A percentile compares a stretch with the other conserved stretches of the same genome.
Evolutionary conservation across 2,113 vertebrate genomes (phyloP).

Genomic region (Cisticola juncidis): DNA sequence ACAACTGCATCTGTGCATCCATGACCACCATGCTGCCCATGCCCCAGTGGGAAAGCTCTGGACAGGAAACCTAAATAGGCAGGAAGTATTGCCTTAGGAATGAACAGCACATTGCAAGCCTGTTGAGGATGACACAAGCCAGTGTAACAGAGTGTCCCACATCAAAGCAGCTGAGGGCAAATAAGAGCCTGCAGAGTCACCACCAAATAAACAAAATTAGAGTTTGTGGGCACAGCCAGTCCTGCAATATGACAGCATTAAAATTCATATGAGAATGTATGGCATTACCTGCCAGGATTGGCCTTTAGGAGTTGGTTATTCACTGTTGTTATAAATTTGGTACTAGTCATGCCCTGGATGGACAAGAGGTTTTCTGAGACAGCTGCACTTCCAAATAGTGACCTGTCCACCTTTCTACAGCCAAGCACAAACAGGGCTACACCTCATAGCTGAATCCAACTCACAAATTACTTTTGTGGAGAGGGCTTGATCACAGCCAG

Average conservation of each 20-base stretch:
- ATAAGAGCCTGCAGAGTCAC: not conserved
- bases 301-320: not conserved
- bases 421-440: not conserved
- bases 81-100: not conserved
- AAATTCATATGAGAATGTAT: not conserved
- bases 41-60: not conserved
- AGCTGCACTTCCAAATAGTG: not conserved
- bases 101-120: not conserved
- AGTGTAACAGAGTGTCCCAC: not conserved
- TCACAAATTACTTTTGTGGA: not conserved
- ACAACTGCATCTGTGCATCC: not conserved
- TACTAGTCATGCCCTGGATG: not conserved
- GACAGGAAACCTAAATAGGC: not conserved
- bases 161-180: not conserved
- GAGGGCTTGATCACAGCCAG: not conserved
- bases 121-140: fast-evolving
- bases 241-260: not conserved
- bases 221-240: not conserved
- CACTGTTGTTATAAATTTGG: not conserved
- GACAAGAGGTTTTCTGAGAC: not conserved
- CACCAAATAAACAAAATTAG: not conserved
- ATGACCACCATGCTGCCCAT: not conserved
- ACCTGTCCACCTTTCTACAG: not conserved
- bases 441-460: not conserved
- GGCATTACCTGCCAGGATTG: not conserved